Base-by-base conservation (phyloP, 2,797 vertebrate species). In the Ataeniobius toweri region DNA sequence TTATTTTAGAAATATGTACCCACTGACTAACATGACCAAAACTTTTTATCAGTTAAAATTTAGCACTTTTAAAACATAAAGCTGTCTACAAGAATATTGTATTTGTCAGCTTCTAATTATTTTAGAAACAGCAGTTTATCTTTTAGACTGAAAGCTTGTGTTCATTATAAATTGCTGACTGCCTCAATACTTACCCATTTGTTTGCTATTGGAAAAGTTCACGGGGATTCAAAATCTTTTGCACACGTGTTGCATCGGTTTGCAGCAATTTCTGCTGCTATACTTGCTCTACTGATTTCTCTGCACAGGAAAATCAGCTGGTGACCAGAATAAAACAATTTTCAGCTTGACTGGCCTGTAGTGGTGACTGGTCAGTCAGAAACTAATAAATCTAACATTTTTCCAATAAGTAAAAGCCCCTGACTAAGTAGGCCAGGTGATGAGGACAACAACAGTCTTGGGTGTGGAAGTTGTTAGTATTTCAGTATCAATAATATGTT, bases 11-110 rank as follows among this genome's bases (percentile, higher is more conserved):
- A 51, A 79, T 61, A 80, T 67, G 36, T 70, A 41, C 61, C 41
- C 50, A 59, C 1, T 51, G 26, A 59, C 44, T 18, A 76, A 67
- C 76, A 84, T 78, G 79, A 50, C 58, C 80, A 46, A 46, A 46
- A 46, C 6, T 7, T 46, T 53, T 22, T 16, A 53, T 53, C 51
- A 4, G 6, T 53, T 53, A 53, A 16, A 53, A 53, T 48, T 3
- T 14, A 69, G 44, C 44, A 48, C 67, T 56, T 73, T n/a, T 31
- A 20, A 22, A 72, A 72, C 28, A 36, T 55, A 31, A 22, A 53
- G 18, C 9, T 22, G 18, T 53, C 3, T 5, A 51, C 50, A 55
- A 26, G 20, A 13, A 72, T 31, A 1, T 51, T 18, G 31, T 51
- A 5, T 53, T 72, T 13, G 8, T 46, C 67, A 69, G 6, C 12